phyloP scores from a whole-genome alignment of 1,140 invertebrate genomes.

The Ditylenchus dipsaci region DNA sequence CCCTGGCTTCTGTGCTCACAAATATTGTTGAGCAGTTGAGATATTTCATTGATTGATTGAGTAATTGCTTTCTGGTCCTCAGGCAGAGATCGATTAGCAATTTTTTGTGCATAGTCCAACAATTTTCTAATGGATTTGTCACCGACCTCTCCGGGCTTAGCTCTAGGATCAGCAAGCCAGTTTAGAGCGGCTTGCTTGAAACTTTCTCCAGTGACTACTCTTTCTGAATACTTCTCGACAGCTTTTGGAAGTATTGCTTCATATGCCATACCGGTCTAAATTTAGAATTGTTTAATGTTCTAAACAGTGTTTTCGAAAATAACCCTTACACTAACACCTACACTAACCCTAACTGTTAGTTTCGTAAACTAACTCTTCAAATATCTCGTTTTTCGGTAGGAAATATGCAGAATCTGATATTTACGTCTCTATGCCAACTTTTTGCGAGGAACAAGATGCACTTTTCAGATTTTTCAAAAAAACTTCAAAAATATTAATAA shows the following conservation, averaged over 20 bases:
- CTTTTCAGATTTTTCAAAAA: too few species aligned
- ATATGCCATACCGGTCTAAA: too few species aligned
- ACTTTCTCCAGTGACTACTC: background rate
- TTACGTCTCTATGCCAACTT: too few species aligned
- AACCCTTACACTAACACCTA: too few species aligned
- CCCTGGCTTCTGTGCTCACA: constrained; percentile 75
- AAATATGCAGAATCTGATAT: too few species aligned
- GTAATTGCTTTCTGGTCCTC: constrained; percentile 74
- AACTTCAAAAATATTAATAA: too few species aligned
- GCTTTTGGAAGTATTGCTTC: background rate
- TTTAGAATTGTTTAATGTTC: too few species aligned
- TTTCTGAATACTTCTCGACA: background rate
- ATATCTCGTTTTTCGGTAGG: too few species aligned
- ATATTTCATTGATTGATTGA: constrained; percentile 75
- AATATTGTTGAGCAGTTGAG: constrained; percentile 79
- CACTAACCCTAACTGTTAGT: too few species aligned
- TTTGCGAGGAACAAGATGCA: too few species aligned
- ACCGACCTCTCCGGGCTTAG: constrained; percentile 77
- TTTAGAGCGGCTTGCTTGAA: constrained; percentile 72
- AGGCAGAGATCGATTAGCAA: constrained; percentile 78
- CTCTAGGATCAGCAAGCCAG: constrained; percentile 74
- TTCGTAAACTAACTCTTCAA: too few species aligned
- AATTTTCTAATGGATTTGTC: constrained; percentile 87
- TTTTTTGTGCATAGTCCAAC: constrained; percentile 61
- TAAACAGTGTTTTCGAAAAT: too few species aligned